Evolutionary conservation across 2,888 invertebrate species (phyloP).

Genomic region (Drosophila peninsularis): DNA sequence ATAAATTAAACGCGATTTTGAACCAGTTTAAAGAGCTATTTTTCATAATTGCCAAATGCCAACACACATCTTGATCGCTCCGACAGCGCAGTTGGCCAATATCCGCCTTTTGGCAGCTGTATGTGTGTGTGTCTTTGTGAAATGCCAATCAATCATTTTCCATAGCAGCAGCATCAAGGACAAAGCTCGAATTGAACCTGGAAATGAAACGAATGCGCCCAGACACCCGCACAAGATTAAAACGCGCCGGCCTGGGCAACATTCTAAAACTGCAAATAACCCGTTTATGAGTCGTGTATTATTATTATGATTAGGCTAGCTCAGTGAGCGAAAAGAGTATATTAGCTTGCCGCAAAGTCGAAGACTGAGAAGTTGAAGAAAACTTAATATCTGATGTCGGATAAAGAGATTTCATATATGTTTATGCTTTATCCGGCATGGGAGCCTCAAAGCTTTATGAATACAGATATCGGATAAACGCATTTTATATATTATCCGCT

Average conservation of each 20-base stretch:
- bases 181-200: conserved; percentile 38
- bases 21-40: conserved; percentile 40
- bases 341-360: not conserved
- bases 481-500: not conserved
- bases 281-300: conserved; percentile 64
- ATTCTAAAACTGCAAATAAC: conserved; percentile 62
- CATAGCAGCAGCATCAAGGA: conserved; percentile 29
- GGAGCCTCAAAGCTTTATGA: not conserved
- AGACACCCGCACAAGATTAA: conserved; percentile 48
- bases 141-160: conserved; percentile 57
- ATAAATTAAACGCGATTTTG: conserved; percentile 19
- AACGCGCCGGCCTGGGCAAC: conserved; percentile 39
- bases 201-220: conserved; percentile 36
- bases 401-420: no score
- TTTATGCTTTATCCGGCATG: no score
- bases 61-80: conserved; percentile 14
- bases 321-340: not conserved
- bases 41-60: conserved; percentile 19
- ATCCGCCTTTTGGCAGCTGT: conserved; percentile 56
- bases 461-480: not conserved
- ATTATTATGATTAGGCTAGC: conserved; percentile 4
- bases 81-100: conserved; percentile 39
- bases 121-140: not conserved
- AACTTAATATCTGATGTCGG: no score
- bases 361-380: not conserved